Base-by-base conservation (phyloP, 2,113 vertebrate genomes). In the Nestor notabilis region DNA sequence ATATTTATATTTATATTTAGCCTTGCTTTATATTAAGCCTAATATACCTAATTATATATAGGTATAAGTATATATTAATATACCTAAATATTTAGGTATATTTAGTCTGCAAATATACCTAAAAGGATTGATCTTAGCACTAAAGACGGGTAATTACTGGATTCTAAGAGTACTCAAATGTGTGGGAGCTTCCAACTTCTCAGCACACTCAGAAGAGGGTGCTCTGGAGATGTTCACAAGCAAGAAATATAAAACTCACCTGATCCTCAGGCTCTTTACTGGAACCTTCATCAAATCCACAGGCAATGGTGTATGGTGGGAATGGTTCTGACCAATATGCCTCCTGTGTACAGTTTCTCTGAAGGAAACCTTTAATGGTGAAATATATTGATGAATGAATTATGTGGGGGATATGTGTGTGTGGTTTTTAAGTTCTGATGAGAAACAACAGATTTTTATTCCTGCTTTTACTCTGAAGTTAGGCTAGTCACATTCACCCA, bases 251-350 rank as follows among this genome's bases (percentile, higher is more conserved):
- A 91, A 52, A 21, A 33, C 90, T 58, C 69, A 98, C 97, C 97
- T 97, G 93, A 16, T 97, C 95, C 49, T 92, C 93, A 31, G 98
- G 84, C 5, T 90, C 97, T 83, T 94, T 96, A 11, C 95, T 97
- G 60, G 76, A 80, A 10, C 88, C 88, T 43, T 96, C 97, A 83
- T 97, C 97, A 71, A 98, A 96, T 23, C 96, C 96, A 75, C 98
- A 98, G 78, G 71, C 98, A 43, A 95, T 13, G 4, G 92, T 86
- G 83, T 98, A 98, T 0, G 97, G 91, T 41, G 97, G 94, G 56
- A 87, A 98, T 0, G 95, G 84, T 27, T 97, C 35, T 39, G 97
- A 98, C 98, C 98, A 98, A 35, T 97, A 50, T 27, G 77, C 95
- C 23, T 90, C 78, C 16, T 29, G 77, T 2, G 97, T 98, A 4